These are phyloP conservation scores for Hyphantria cunea DNA, from an alignment of 1,140 invertebrate genomes.

Conservation along the genomic window DNA sequence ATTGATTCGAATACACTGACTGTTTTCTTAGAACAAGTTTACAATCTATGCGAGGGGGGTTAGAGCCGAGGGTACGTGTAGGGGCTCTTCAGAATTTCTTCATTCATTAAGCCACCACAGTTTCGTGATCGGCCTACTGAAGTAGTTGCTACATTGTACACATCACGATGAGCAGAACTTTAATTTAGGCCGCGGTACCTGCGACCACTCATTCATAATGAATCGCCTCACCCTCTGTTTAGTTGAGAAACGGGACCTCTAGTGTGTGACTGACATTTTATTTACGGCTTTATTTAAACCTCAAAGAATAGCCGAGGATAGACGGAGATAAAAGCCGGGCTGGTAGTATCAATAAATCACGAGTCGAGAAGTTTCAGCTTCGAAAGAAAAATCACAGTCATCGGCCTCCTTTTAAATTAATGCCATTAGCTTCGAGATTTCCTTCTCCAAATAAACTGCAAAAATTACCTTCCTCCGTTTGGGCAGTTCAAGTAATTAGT, in stretches of 20 bases:
- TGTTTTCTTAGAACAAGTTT: slow-evolving; percentile 32
- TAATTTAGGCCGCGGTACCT: slow-evolving; percentile 68
- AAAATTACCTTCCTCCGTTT: slow-evolving; percentile 77
- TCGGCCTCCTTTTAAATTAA: slow-evolving; percentile 78
- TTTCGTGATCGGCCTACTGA: slow-evolving; percentile 67
- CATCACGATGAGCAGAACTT: slow-evolving; percentile 66
- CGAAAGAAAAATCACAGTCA: slow-evolving; percentile 77
- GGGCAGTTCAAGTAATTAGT: slow-evolving; percentile 79
- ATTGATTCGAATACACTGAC: background rate
- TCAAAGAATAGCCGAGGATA: slow-evolving; percentile 32
- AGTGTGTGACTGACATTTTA: slow-evolving; percentile 72
- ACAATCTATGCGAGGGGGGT: slow-evolving; percentile 43
- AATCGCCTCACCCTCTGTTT: slow-evolving; percentile 68
- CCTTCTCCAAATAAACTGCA: slow-evolving; percentile 74
- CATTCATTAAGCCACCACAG: slow-evolving; percentile 66
- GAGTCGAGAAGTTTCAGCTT: slow-evolving; percentile 54
- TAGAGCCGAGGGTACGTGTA: slow-evolving; percentile 37
- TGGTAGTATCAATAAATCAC: slow-evolving; percentile 70
- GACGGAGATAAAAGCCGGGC: slow-evolving; percentile 39
- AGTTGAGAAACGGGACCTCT: slow-evolving; percentile 51
- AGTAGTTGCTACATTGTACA: slow-evolving; percentile 55
- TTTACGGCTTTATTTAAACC: slow-evolving; percentile 37
- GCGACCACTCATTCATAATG: slow-evolving; percentile 65
- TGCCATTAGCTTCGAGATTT: slow-evolving; percentile 76
- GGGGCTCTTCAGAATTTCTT: slow-evolving; percentile 60